These are phyloP conservation scores for Rhynchonema sp. DNA, from an alignment of 2,888 invertebrate genomes.

Conservation along the genomic window DNA sequence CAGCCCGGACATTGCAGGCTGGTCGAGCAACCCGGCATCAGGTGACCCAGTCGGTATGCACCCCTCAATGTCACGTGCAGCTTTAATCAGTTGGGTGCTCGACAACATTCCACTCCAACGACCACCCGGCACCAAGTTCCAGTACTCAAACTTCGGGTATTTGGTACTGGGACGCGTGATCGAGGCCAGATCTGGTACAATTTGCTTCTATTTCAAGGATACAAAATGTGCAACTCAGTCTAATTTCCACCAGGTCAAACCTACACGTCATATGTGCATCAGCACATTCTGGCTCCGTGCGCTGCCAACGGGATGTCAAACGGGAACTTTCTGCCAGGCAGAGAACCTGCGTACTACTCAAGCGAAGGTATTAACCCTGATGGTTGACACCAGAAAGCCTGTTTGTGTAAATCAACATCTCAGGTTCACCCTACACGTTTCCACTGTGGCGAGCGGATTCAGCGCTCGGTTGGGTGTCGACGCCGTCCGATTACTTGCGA, in stretches of 20 bases:
- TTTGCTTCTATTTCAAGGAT: too few species aligned
- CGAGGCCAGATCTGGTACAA: background rate
- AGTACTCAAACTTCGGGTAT: constrained; percentile 1
- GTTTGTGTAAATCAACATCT: background rate
- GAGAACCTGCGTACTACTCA: background rate
- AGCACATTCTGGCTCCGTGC: background rate
- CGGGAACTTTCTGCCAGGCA: background rate
- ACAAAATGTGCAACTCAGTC: too few species aligned
- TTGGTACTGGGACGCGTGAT: background rate
- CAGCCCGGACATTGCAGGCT: too few species aligned
- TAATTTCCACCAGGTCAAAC: too few species aligned
- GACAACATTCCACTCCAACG: background rate
- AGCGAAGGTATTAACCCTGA: too few species aligned
- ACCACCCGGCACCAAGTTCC: background rate
- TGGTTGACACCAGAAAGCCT: too few species aligned
- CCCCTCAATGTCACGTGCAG: background rate
- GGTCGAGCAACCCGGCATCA: background rate
- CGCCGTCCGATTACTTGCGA: background rate
- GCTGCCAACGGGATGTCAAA: background rate
- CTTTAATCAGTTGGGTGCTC: background rate
- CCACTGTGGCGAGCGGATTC: background rate
- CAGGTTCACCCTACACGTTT: background rate
- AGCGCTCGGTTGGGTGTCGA: background rate
- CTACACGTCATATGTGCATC: background rate
- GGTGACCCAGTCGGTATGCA: background rate